Conservation (phyloP, 92 coral and sea anemone genomes). For the Heteractis magnifica region DNA sequence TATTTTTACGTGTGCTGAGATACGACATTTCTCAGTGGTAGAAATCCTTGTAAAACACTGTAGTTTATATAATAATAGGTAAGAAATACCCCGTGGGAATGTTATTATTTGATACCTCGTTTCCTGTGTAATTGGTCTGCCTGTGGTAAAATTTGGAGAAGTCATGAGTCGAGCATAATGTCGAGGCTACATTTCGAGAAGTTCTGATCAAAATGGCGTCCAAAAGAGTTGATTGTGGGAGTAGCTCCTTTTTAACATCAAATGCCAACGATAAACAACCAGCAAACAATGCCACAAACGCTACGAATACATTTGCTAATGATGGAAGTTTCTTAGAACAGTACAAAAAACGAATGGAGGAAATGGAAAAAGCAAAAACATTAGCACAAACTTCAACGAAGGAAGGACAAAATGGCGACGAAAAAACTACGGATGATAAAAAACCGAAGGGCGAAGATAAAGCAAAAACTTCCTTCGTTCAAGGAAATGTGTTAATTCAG, state of each 20-base stretch:
- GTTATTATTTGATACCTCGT: too few relatives aligned
- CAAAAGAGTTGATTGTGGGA: constrained; percentile 2
- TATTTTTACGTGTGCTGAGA: too few relatives aligned
- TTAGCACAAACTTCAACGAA: neutral
- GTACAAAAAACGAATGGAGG: constrained; percentile 80
- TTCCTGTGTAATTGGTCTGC: too few relatives aligned
- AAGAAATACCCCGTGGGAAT: too few relatives aligned
- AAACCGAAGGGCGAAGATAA: constrained; percentile 9
- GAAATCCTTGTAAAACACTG: too few relatives aligned
- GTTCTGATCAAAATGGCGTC: constrained; percentile 3
- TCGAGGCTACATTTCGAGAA: too few relatives aligned
- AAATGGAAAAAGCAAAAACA: constrained; percentile 45
- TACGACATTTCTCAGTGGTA: too few relatives aligned
- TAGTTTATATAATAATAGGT: too few relatives aligned
- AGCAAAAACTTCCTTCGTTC: constrained; percentile 10
- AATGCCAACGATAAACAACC: constrained; percentile 10
- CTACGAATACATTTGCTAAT: constrained; percentile 71
- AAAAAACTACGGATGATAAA: constrained; percentile 6
- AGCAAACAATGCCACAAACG: constrained; percentile 13
- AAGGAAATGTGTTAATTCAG: constrained; percentile 38
- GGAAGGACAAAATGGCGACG: neutral
- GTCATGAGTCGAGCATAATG: too few relatives aligned
- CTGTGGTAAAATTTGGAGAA: too few relatives aligned
- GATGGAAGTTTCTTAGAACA: constrained; percentile 95
- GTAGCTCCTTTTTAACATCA: constrained; percentile 14